Percentiles rank a stretch among this genome's conserved stretches.
phyloP scores from a whole-genome alignment of 2,113 vertebrate species.

The Montifringilla adamsi region DNA sequence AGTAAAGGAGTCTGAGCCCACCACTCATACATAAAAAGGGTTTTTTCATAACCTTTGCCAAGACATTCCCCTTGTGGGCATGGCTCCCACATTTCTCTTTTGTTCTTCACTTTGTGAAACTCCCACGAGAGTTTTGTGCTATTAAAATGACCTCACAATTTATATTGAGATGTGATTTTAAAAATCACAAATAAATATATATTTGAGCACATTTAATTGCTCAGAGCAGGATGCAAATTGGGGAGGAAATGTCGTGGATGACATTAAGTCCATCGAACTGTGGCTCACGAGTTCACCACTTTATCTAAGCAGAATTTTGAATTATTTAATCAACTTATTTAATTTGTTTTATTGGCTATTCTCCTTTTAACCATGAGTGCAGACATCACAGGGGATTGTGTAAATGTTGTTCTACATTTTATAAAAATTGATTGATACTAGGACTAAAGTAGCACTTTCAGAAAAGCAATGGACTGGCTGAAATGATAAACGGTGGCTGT shows the following conservation, averaged over 20 bases:
- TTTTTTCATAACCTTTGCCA: background rate
- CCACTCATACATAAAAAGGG: accelerated
- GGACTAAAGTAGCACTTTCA: background rate
- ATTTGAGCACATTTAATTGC: background rate
- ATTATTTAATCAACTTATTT: background rate
- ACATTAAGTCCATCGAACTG: background rate
- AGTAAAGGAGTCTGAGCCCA: background rate
- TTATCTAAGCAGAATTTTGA: background rate
- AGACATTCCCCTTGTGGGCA: background rate
- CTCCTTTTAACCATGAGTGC: background rate
- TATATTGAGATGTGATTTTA: background rate
- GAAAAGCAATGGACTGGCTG: background rate
- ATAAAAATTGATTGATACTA: background rate
- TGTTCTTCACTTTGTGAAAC: background rate
- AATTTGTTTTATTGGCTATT: background rate
- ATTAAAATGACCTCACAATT: background rate
- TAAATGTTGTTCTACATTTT: background rate
- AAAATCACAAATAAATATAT: background rate
- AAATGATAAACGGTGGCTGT: background rate
- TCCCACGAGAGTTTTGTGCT: background rate
- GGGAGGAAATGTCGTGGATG: background rate
- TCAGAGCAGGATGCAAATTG: background rate
- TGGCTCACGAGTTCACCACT: background rate
- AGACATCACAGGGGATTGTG: background rate
- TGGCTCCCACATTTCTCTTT: background rate